Percentiles rank a stretch among this genome's conserved stretches.
Conservation (phyloP, 2,113 vertebrate species). For the Macaca fascicularis region T2T-MFA8v1.1 NC_088378.1:21663001-21663500, state of each 20-base stretch:
- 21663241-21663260: not conserved
- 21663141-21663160: conserved; percentile 34
- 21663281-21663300: not conserved
- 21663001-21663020: not conserved
- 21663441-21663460: not conserved
- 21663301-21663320: not conserved
- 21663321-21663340: not conserved
- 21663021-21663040: not conserved
- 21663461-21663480: not conserved
- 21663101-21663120: not conserved
- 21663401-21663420: not conserved
- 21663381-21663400: not conserved
- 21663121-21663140: not conserved
- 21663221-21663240: not conserved
- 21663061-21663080: not conserved
- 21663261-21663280: not conserved
- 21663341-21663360: not conserved
- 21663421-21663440: not conserved
- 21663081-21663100: not conserved
- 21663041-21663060: not conserved
- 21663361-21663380: not conserved
- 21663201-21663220: not conserved
- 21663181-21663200: not conserved
- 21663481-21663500: not conserved
- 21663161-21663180: not conserved